Evolutionary conservation across 2,797 vertebrate species (phyloP).

Genomic region (Labeo calbasu): DNA sequence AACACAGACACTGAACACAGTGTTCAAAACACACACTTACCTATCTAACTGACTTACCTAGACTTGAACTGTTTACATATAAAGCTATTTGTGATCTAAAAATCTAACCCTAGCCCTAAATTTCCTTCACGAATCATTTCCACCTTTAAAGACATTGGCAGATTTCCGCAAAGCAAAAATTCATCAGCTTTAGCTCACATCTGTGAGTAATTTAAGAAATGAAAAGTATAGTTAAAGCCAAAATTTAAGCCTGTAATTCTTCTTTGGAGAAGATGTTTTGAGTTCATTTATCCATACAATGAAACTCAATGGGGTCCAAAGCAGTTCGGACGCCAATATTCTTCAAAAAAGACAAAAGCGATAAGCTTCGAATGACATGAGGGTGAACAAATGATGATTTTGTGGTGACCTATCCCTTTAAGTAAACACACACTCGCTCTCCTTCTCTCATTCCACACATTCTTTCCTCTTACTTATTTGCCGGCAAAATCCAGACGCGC

Average conservation of each 20-base stretch:
- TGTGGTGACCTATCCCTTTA: background rate
- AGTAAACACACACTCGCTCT: constrained; percentile 3
- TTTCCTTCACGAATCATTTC: background rate
- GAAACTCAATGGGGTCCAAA: too few species aligned
- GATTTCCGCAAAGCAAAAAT: background rate
- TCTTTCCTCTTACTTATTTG: constrained; percentile 51
- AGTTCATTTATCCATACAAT: background rate
- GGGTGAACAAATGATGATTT: background rate
- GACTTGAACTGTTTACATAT: background rate
- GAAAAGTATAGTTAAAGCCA: too few species aligned
- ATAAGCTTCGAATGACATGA: background rate
- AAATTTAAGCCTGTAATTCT: background rate
- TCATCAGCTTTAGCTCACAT: background rate
- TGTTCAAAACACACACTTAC: background rate
- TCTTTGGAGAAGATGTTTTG: background rate
- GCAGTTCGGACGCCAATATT: background rate
- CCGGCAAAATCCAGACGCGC: constrained; percentile 2
- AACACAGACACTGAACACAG: constrained; percentile 8
- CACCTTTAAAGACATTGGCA: background rate
- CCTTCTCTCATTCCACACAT: constrained; percentile 43
- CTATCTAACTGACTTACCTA: background rate
- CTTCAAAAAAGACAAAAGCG: background rate
- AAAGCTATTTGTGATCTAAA: background rate
- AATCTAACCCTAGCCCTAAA: background rate
- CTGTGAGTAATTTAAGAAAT: too few species aligned